Evolutionary conservation across 2,888 invertebrate species (phyloP), one percentile per base, ranked within the genome.

Genomic region (Lepidonotus clava): DNA sequence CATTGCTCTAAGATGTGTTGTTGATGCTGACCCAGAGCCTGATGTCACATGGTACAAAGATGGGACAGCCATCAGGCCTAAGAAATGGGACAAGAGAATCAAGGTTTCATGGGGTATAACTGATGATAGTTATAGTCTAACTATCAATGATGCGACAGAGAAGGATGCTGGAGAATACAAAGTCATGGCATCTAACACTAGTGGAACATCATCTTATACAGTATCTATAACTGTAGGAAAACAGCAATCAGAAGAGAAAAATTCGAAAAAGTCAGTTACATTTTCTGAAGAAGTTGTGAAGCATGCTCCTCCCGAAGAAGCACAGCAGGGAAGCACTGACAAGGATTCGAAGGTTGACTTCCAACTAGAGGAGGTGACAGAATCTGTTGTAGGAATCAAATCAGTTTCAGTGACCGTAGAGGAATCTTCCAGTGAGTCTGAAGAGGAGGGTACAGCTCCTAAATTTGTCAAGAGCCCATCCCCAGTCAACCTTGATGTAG

Each of bases 1-100:
- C 1, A 41, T 80, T 51, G 61, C 85, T 38, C 87, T 86, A 32
- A 71, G 61, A 32, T 88, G 88, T 66, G 41, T 34, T 32, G 56
- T 84, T 6, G 24, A 36, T 86, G 85, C 80, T 46, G 80, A 77
- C 14, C 86, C 87, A 28, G 85, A 87, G 41, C 86, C 87, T 34
- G 86, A 87, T 32, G 86, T 89, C 6, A 85, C 67, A 2, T 89
- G 89, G 89, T 88, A 80, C 71, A 87, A 86, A 53, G 87, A 85
- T 53, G 86, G 66, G 4, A 80, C 46, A n/a, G 38, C 71, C 6
- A 67, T 91, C 34, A 86, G 87, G 77, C 87, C 89, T 1, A 89
- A 88, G 24, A 76, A 86, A 28, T 38, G 40, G 14, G 86, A 87
- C 66, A 40, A 38, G 2, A 36, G 86, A 6, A 56, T 83, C 5